Base-by-base conservation (phyloP, 1,140 invertebrate species). In the Heliconius eleuchia region DNA sequence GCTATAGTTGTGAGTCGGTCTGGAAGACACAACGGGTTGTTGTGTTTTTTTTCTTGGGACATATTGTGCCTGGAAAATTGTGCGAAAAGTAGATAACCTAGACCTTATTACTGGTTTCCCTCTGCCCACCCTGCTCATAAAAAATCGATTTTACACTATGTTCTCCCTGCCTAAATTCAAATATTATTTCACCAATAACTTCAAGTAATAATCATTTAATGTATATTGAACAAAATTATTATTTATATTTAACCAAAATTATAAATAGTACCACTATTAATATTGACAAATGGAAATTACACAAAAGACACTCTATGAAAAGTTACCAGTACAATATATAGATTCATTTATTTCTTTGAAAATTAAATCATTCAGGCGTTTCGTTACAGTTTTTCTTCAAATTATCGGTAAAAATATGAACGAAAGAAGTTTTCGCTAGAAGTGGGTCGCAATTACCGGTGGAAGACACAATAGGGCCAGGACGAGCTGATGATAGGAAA, bases 381-480 rank as follows among this genome's bases (percentile, higher is more conserved):
- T 52, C 18, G 2, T 11, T 57, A 57, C 19, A 66, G 23, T 66
- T 66, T 66, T 66, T 13, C 23, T 66, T 66, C 9, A 66, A 79
- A 76, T 79, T 79, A 71, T 79, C 78, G 73, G 52, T 55, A 73
- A 76, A 80, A 72, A 6, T 16, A 39, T 70, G 71, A 79, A 74
- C 46, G 30, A 19, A n/a, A 34, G 57, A 30, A 78, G 60, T 55
- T 71, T 39, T 4, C 71, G 50, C 42, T n/a, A 77, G 27, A 76
- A 77, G 71, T 82, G 39, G 81, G 81, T 71, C 78, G 75, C 78
- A 82, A 82, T 82, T 79, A 82, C 81, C 81, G 81, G 77, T 60
- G 74, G 37, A 70, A 76, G 27, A 34, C 75, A 52, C 66, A 79
- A 77, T 73, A 50, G 71, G 77, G 46, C 70, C 80, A 76, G 80